phyloP scores from a whole-genome alignment of 2,888 invertebrate genomes.

The Phengaris arion region DNA sequence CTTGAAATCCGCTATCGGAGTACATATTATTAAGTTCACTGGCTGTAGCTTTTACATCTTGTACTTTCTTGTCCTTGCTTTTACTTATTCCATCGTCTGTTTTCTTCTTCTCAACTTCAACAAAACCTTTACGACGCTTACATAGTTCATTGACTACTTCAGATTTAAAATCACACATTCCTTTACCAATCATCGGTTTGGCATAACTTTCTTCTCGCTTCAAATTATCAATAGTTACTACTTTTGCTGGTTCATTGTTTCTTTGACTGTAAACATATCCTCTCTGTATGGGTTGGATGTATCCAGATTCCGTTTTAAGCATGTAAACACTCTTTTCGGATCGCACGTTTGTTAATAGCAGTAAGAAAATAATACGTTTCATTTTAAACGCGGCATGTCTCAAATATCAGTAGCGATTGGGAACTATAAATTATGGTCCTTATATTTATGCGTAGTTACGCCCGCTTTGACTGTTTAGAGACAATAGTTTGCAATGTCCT shows the following conservation, averaged over 20 bases:
- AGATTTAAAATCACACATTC: not conserved
- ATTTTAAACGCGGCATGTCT: constrained; percentile 51
- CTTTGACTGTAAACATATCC: constrained; percentile 50
- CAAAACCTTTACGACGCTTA: not conserved
- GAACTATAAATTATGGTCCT: constrained; percentile 38
- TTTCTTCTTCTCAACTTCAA: not conserved
- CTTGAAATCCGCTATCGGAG: constrained; percentile 44
- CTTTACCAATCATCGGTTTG: not conserved
- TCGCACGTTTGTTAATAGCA: constrained; percentile 48
- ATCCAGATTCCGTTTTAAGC: not conserved
- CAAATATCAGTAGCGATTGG: not conserved
- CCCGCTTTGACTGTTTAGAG: constrained; percentile 54
- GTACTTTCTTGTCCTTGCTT: not conserved
- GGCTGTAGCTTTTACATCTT: constrained; percentile 16
- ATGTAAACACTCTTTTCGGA: constrained; percentile 43
- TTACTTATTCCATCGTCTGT: not conserved
- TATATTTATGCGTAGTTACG: constrained; percentile 63
- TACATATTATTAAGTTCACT: constrained; percentile 42
- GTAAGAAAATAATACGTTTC: constrained; percentile 50
- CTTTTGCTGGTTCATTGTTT: constrained; percentile 43
- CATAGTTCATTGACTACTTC: not conserved
- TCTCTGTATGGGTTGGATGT: constrained; percentile 1
- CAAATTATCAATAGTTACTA: constrained; percentile 40
- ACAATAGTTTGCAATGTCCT: constrained; percentile 62
- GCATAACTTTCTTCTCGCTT: not conserved